Percentiles rank a stretch among this genome's conserved stretches.
phyloP scores from a whole-genome alignment of 2,888 invertebrate genomes.

The Erebia ligea region DNA sequence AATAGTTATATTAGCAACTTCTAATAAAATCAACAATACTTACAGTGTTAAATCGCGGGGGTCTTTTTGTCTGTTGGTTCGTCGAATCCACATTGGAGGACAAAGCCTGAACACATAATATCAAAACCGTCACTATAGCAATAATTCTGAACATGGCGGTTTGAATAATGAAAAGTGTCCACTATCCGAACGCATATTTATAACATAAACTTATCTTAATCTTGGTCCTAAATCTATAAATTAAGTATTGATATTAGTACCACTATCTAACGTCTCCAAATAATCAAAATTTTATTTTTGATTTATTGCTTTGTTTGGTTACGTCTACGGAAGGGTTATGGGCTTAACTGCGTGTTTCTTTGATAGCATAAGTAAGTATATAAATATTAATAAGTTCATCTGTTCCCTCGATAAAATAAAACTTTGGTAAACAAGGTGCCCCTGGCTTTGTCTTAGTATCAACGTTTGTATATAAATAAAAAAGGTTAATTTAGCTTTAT shows the following conservation, averaged over 20 bases:
- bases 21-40: conserved; percentile 23
- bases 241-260: not conserved
- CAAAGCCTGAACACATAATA: conserved; percentile 29
- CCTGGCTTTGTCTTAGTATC: not conserved
- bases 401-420: not conserved
- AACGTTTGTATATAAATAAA: no score
- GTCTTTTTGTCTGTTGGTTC: not conserved
- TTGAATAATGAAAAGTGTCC: conserved; percentile 30
- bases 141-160: conserved; percentile 35
- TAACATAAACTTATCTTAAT: conserved; percentile 34
- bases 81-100: conserved; percentile 19
- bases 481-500: no score
- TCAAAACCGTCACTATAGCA: conserved; percentile 25
- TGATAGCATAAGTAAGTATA: not conserved
- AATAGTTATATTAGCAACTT: no score
- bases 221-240: conserved; percentile 29
- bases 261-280: not conserved
- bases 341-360: not conserved
- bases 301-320: not conserved
- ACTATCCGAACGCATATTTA: conserved; percentile 29
- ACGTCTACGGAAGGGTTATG: not conserved
- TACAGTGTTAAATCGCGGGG: conserved; percentile 23
- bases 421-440: not conserved
- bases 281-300: not conserved
- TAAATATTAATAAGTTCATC: not conserved